Base-by-base conservation (phyloP, 92 coral and sea anemone species). In the Zoanthus sansibaricus region DNA sequence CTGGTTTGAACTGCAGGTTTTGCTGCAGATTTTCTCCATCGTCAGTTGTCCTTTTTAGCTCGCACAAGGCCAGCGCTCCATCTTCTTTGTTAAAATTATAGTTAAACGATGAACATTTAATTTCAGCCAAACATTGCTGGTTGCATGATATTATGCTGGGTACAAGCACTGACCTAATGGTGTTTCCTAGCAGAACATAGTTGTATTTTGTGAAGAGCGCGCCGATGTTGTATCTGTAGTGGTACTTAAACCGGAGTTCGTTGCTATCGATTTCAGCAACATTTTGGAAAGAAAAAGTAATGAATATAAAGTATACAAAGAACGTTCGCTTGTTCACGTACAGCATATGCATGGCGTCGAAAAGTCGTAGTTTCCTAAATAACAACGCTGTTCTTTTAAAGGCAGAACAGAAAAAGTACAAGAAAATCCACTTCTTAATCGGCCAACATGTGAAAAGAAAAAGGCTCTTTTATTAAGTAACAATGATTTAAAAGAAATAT, bases 81-180 rank as follows among this genome's bases (percentile, higher is more conserved):
- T 30, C 4, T 6, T 30, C 33, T 1, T 21, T 31, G 13, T 9
- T 25, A 6, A 69, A 30, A 14, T 69, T 42, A 16, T 69, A 69
- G 74, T 69, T 69, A 31, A 69, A 69, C 0, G 74, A 69, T 1
- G 5, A 0, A 30, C 74, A 69, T 32, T 33, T 30, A 3, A 44
- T 15, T 69, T 69, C 74, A 31, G 74, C 74, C 74, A 69, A 30
- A 25, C 74, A 69, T 30, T 30, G 30, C 74, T 69, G 74, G 45
- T 69, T 69, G 74, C 74, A 69, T 16, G 74, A 69, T 33, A 69
- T 30, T 44, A 69, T 69, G 31, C 74, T 69, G 30, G 15, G 74
- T 31, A 69, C n/a, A n/a, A n/a, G n/a, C n/a, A n/a, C n/a, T n/a
- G n/a, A n/a, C n/a, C n/a, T n/a, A n/a, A n/a, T n/a, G n/a, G n/a